Percentiles rank a stretch among this genome's conserved stretches.
Evolutionary conservation across 2,888 invertebrate species (phyloP).

Genomic region (Erpobdella octoculata): DNA sequence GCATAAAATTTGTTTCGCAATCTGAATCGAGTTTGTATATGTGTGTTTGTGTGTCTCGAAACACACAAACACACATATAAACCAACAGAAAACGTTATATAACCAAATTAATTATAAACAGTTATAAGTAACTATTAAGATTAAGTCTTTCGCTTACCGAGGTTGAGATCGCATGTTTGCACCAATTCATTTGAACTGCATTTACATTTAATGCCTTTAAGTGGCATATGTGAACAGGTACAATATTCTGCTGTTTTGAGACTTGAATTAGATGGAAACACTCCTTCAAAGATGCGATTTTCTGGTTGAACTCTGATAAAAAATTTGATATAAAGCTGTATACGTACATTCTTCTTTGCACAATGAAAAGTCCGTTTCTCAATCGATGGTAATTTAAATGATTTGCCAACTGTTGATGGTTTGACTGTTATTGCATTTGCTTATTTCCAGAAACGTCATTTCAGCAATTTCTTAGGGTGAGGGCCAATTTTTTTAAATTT

Average conservation of each 20-base stretch:
- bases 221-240: constrained; percentile 22
- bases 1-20: background rate
- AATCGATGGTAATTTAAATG: too few species aligned
- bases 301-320: constrained; percentile 22
- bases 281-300: constrained; percentile 29
- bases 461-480: too few species aligned
- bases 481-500: too few species aligned
- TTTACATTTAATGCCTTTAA: constrained; percentile 19
- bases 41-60: too few species aligned
- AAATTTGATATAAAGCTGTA: background rate
- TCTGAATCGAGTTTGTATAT: background rate
- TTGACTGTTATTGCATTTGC: background rate
- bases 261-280: background rate
- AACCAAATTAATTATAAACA: too few species aligned
- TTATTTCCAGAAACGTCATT: background rate
- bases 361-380: too few species aligned
- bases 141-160: constrained; percentile 10
- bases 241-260: constrained; percentile 22
- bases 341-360: background rate
- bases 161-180: constrained; percentile 29
- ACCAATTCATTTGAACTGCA: constrained; percentile 23
- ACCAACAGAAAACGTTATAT: too few species aligned
- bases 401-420: background rate
- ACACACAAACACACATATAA: too few species aligned
- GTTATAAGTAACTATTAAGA: background rate